Evolutionary conservation across 1,140 invertebrate genomes (phyloP), one percentile per base, ranked within the genome.

Genomic region (Samia ricini): DNA sequence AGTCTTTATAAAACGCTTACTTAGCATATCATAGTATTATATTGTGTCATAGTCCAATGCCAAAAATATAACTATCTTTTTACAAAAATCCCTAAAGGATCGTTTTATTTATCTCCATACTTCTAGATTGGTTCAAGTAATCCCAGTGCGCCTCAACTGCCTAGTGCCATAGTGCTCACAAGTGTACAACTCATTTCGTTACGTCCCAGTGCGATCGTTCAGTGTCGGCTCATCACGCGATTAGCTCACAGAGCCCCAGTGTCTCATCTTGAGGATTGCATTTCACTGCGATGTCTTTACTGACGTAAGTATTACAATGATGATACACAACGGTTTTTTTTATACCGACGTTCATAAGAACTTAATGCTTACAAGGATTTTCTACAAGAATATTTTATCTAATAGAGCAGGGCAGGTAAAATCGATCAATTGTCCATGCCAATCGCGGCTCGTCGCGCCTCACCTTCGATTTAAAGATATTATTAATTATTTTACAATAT

Each of bases 61-160:
- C 88, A 90, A 90, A 90, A 90, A 90, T 90, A 90, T 90, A 90
- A 90, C 87, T 90, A 90, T 89, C 88, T 90, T 90, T 90, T 90
- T 90, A 88, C 83, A 88, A 90, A 90, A 90, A 90, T 88, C 82
- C 86, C 73, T 81, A 86, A 81, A 72, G 68, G 71, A 80, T 88
- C 75, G 85, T 88, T 90, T 90, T 86, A 90, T 88, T 90, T 88
- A 76, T 63, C 77, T 77, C 69, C 70, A 74, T 57, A 22, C 21
- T 6, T 52, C 10, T 48, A n/a, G n/a, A n/a, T 56, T 64, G 71
- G 61, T 2, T 24, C 59, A 71, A 58, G 71, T 56, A 60, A 51
- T 54, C 42, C 60, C 61, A 63, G 69, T 60, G 69, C 63, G 51
- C 60, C 57, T 33, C 61, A 66, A 49, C 58, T 63, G 49, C 58